These are phyloP conservation scores for Paguma larvata DNA, from an alignment of 2,797 vertebrate genomes.

Conservation along the genomic window DNA sequence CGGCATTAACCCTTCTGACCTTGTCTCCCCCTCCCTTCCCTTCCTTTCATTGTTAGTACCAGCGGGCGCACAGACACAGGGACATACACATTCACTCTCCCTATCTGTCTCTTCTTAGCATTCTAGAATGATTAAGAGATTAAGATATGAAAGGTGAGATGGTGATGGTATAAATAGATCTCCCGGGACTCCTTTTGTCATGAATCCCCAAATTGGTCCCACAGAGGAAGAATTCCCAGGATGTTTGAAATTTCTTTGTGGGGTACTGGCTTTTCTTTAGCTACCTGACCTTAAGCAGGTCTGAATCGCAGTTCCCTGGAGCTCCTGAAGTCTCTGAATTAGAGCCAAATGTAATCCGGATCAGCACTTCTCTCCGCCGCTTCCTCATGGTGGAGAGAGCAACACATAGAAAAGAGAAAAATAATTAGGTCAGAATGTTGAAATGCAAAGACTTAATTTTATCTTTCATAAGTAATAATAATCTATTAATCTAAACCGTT, in stretches of 20 bases:
- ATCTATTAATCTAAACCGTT: background rate
- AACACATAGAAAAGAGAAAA: background rate
- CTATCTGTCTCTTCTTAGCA: background rate
- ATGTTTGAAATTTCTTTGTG: conserved; percentile 47
- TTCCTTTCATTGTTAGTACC: background rate
- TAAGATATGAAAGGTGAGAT: background rate
- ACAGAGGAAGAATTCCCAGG: conserved; percentile 8
- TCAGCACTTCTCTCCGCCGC: background rate
- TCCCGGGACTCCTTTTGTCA: background rate
- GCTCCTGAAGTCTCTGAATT: background rate
- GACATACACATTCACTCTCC: background rate
- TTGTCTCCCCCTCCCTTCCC: too few relatives aligned
- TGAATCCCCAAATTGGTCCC: conserved; percentile 27
- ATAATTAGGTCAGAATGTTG: background rate
- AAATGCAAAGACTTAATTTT: background rate
- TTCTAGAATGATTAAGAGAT: conserved; percentile 13
- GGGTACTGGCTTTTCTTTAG: background rate
- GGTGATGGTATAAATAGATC: background rate
- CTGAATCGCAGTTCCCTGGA: conserved; percentile 36
- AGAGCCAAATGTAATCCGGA: background rate
- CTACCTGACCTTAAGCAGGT: conserved; percentile 48
- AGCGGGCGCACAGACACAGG: background rate
- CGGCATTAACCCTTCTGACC: background rate
- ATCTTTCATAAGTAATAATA: background rate
- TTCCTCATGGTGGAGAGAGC: background rate